Conservation (phyloP, 2,113 vertebrate species). For the Carassius auratus region DNA sequence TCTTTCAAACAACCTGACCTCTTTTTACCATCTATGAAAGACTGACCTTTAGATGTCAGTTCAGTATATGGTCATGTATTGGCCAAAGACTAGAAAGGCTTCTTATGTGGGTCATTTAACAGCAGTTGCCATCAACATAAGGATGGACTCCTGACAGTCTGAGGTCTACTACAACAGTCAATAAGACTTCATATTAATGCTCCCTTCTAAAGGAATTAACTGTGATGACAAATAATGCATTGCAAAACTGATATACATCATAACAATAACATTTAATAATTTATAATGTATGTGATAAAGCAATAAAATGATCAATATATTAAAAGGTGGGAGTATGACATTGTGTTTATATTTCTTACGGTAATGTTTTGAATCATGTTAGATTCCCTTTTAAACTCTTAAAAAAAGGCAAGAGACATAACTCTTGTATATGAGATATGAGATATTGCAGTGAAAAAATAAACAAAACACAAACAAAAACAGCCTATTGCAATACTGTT, state of each 20-base stretch:
- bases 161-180: neutral
- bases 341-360: neutral
- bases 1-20: slow-evolving; percentile 5
- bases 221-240: neutral
- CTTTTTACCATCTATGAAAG: neutral
- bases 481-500: neutral
- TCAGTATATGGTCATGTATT: neutral
- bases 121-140: neutral
- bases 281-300: neutral
- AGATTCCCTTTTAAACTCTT: neutral
- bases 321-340: neutral
- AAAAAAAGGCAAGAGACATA: neutral
- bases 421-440: neutral
- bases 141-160: neutral
- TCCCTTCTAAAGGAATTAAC: neutral
- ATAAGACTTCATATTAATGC: neutral
- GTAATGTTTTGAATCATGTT: neutral
- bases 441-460: neutral
- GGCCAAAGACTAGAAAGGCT: neutral
- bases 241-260: neutral
- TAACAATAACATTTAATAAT: neutral
- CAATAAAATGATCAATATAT: neutral
- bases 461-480: neutral
- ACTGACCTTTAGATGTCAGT: slow-evolving; percentile 22
- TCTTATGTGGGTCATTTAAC: neutral